Percentiles rank a stretch among this genome's conserved stretches.
phyloP scores from a whole-genome alignment of 2,888 invertebrate genomes.

The Philereme vetulata region DNA sequence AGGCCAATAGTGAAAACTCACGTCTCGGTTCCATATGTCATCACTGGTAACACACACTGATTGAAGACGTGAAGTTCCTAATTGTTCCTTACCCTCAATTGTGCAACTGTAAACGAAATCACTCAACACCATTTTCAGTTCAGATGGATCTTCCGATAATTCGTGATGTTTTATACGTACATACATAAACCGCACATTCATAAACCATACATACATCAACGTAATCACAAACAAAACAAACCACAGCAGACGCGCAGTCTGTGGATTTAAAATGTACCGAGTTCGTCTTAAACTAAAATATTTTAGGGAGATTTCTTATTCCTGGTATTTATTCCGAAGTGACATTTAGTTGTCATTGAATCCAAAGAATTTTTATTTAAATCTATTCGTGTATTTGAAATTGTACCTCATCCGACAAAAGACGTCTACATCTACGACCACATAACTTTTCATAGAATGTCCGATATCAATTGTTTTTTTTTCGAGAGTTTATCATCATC shows the following conservation, averaged over 20 bases:
- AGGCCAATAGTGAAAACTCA: no score
- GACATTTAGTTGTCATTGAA: constrained; percentile 13
- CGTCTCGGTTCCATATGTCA: no score
- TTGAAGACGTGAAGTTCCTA: no score
- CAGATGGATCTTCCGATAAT: constrained; percentile 15
- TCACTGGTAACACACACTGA: no score
- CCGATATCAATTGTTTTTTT: no score
- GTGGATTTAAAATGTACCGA: constrained; percentile 50
- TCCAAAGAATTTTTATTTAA: constrained; percentile 1
- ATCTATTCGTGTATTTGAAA: no score
- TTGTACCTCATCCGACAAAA: not conserved
- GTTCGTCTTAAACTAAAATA: constrained; percentile 38
- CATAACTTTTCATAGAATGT: no score
- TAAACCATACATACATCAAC: constrained; percentile 20
- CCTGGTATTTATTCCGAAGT: constrained; percentile 27
- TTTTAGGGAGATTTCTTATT: constrained; percentile 30
- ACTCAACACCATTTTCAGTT: constrained; percentile 20
- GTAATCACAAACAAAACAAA: constrained; percentile 50
- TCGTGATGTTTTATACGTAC: not conserved
- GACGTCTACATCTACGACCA: not conserved
- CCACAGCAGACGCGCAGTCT: constrained; percentile 63
- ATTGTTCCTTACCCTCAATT: no score
- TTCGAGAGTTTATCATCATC: no score
- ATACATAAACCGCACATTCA: constrained; percentile 25
- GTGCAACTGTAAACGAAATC: constrained; percentile 20